Base-by-base conservation (phyloP, 2,113 vertebrate species). In the Falco punctatus region DNA sequence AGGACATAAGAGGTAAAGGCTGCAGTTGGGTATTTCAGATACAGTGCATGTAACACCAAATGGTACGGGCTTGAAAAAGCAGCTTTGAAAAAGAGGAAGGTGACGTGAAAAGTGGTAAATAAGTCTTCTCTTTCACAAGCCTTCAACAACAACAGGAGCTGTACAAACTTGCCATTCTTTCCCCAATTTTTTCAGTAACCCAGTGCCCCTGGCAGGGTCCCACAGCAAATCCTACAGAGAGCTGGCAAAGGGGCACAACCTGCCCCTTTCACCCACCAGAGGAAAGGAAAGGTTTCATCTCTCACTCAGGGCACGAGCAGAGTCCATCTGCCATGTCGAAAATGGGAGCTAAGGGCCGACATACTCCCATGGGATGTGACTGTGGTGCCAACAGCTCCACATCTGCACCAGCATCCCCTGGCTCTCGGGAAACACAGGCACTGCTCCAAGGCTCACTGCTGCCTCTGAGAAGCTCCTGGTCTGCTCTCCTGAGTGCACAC, bases 261-360 rank as follows among this genome's bases (percentile, higher is more conserved):
- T 0, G 0, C 19, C 18, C 18, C 26, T 32, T 61, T 38, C 80
- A n/a, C 18, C n/a, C 33, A n/a, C 30, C 0, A 0, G 12, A 59
- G n/a, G 38, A 59, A 83, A 67, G 35, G 28, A 21, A 57, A 42
- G 38, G 51, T 11, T 61, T 54, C 6, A 1, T 7, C 32, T 66
- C 44, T 69, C 15, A 17, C 42, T 46, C 52, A 30, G 26, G 52
- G 26, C 52, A 66, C 58, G 33, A 74, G 42, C 2, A 52, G 67
- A 30, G 38, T 16, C 61, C 0, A 0, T 10, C 26, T 71, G n/a
- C 38, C 20, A 26, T 0, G 2, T 13, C 6, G 1, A 72, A 79
- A n/a, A n/a, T 15, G 35, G 44, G 18, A 57, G 28, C 33, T 22
- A 32, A 57, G 67, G 49, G 22, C 49, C 15, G 23, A 32, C 33